phyloP scores from a whole-genome alignment of 2,888 invertebrate genomes.

The Tineola bisselliella region DNA sequence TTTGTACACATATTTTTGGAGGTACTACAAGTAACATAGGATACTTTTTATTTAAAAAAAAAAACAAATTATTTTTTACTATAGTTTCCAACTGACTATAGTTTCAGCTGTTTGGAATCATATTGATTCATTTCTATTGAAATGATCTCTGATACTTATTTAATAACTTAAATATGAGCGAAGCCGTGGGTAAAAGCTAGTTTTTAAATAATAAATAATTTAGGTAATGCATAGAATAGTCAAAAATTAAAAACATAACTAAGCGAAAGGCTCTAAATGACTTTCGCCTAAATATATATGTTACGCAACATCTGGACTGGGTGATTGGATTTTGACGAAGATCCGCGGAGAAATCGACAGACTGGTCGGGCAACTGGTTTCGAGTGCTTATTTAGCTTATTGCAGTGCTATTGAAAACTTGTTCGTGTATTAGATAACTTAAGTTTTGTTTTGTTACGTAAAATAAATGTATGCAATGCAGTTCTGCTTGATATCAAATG shows the following conservation, averaged over 20 bases:
- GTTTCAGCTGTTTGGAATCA: too few relatives aligned
- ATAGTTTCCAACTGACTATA: too few relatives aligned
- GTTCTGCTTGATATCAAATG: too few relatives aligned
- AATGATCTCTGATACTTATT: too few relatives aligned
- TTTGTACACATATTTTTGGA: too few relatives aligned
- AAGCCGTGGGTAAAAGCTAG: too few relatives aligned
- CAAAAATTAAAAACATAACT: not conserved
- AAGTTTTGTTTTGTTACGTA: not conserved
- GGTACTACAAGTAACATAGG: too few relatives aligned
- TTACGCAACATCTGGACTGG: not conserved
- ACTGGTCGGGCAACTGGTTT: not conserved
- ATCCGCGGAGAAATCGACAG: slow-evolving; percentile 1
- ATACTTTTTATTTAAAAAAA: too few relatives aligned
- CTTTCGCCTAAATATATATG: slow-evolving; percentile 1
- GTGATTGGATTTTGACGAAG: not conserved
- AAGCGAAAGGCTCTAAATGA: not conserved
- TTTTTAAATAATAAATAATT: slow-evolving; percentile 1
- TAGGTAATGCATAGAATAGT: not conserved
- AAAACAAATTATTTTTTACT: too few relatives aligned
- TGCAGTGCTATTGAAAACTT: not conserved
- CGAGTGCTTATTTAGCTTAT: not conserved
- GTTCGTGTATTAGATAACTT: not conserved
- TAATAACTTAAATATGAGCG: too few relatives aligned
- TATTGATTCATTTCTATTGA: too few relatives aligned
- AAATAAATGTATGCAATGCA: too few relatives aligned